Base-by-base conservation (phyloP, 2,797 vertebrate genomes). In the Hypotaenidia okinawae region DNA sequence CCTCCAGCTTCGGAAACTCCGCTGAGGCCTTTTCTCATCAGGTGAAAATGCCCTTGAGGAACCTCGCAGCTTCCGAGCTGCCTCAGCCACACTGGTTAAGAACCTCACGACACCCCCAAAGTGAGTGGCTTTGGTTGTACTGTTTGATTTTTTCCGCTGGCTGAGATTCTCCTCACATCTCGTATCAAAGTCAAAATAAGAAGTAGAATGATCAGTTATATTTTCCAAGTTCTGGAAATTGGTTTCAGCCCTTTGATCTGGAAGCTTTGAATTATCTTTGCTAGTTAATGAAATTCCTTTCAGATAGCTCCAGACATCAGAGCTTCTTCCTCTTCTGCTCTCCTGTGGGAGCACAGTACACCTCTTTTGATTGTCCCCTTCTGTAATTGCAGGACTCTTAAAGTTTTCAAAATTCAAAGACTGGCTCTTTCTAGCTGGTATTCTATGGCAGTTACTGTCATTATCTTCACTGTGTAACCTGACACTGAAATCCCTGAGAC, bases 251-350 rank as follows among this genome's bases (percentile, higher is more conserved):
- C 98, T 98, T 97, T 98, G 98, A 96, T 98, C 98, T 33, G 98
- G 94, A 82, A 97, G 96, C 74, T 97, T 98, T 37, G 98, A 97
- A 83, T 97, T 97, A 92, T 98, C 98, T 93, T 97, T 98, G 93
- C 98, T 98, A 79, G 98, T 96, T 78, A 99, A 91, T 59, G 99
- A 99, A 97, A 99, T 98, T 93, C 98, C 98, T 97, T 98, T 99
- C 92, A 99, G 95, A 97, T 99, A 99, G 95, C 97, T 98, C 98
- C 98, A 99, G 86, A 99, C 98, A 66, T 99, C 99, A n/a, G 97
- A 98, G 79, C 97, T 97, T 89, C 98, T 98, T 45, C 98, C 97
- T 92, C 95, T 98, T 87, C 97, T 98, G 76, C 94, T 95, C 54
- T 97, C 97, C 82, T 85, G 94, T 4, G 94, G 96, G 68, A 97